Conservation (phyloP, 2,797 vertebrate species). For the Epinephelus coioides region DNA sequence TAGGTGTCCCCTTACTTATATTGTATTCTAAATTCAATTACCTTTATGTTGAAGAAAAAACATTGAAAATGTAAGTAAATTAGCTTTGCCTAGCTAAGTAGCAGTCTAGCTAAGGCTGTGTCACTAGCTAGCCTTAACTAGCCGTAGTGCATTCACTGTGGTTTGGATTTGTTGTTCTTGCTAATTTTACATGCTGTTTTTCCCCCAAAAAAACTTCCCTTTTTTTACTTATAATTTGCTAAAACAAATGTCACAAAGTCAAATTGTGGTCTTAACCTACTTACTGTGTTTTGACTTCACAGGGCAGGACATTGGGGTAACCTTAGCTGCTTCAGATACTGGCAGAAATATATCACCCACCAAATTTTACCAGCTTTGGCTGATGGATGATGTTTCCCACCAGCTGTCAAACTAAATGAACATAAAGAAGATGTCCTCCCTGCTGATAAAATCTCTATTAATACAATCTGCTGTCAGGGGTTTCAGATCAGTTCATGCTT, state of each 20-base stretch:
- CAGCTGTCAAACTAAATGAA: neutral
- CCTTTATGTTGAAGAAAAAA: neutral
- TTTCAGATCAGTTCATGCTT: neutral
- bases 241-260: no score
- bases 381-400: neutral
- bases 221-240: neutral
- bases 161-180: conserved; percentile 4
- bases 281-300: neutral
- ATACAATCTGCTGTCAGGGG: neutral
- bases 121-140: neutral
- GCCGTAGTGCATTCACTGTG: no score
- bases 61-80: neutral
- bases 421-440: conserved; percentile 2
- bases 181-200: neutral
- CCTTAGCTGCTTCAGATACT: neutral
- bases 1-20: neutral
- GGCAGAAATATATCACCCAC: neutral
- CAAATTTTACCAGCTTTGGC: neutral
- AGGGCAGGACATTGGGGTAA: neutral
- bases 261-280: neutral
- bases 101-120: neutral
- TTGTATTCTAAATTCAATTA: neutral
- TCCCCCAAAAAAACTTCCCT: neutral
- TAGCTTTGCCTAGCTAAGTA: neutral
- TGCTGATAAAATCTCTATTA: conserved; percentile 1